Base-by-base conservation (phyloP, 1,140 invertebrate species). In the Drosophila pachea region DNA sequence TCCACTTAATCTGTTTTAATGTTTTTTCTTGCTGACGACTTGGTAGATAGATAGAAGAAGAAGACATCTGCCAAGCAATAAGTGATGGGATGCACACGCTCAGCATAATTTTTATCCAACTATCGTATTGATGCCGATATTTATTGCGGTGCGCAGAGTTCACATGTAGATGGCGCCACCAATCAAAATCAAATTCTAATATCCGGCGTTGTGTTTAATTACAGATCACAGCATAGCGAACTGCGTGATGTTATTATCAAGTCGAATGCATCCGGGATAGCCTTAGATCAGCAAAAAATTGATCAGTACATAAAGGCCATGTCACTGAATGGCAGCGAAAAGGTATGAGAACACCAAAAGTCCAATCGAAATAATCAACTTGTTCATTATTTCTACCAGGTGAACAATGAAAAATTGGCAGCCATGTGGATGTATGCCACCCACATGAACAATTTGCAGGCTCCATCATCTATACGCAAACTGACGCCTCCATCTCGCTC, bases 361-460 rank as follows among this genome's bases (percentile, higher is more conserved):
- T 48, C 11, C 0, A 11, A 40, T 49, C 11, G 42, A 6, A 1
- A 14, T 47, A 14, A 38, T 33, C 7, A 9, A 35, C 8, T 16
- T 22, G 22, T 32, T 6, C 8, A n/a, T 42, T 43, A 11, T 49
- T 47, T 0, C 54, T n/a, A 49, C 7, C 33, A 86, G 84, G 68
- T 74, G 2, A 89, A 78, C 47, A 76, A 69, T 4, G 84, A 89
- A 22, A 89, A 89, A 63, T 45, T 89, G 36, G 82, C 86, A 0
- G 84, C 87, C 12, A 75, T 89, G 76, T 89, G 87, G 87, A 89
- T 89, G 87, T 87, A 87, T 53, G 75, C 78, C 36, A 63, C 78
- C 0, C 83, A 88, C n/a, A 88, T 78, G 73, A 83, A 73, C 8
- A 78, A 35, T 16, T 52, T 79, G n/a, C 76, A 76, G 5, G 76